Conservation (phyloP, 2,113 vertebrate genomes). For the Rhinoderma darwinii region DNA sequence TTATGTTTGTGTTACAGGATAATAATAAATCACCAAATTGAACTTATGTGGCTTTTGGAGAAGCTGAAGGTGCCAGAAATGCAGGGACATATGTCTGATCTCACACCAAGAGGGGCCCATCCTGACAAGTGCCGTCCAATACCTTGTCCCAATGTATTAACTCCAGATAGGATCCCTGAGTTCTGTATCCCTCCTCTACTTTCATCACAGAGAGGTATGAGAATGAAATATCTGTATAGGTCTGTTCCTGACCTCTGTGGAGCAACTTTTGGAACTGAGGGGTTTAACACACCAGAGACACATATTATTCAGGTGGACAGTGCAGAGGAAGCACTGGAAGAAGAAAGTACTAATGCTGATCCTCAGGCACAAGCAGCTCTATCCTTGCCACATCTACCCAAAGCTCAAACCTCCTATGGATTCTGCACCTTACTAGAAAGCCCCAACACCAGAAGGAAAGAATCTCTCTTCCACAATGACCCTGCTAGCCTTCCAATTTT, state of each 20-base stretch:
- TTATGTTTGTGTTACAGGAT: neutral
- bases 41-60: slow-evolving; percentile 52
- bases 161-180: slow-evolving; percentile 74
- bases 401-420: slow-evolving; percentile 83
- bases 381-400: slow-evolving; percentile 85
- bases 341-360: slow-evolving; percentile 84
- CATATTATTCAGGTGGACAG: slow-evolving; percentile 89
- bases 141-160: slow-evolving; percentile 72
- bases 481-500: slow-evolving; percentile 63
- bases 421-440: slow-evolving; percentile 89
- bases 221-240: slow-evolving; percentile 27
- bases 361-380: slow-evolving; percentile 87
- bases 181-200: slow-evolving; percentile 78
- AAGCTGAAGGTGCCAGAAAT: slow-evolving; percentile 38
- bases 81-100: slow-evolving; percentile 48
- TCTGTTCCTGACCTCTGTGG: slow-evolving; percentile 59
- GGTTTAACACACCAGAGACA: slow-evolving; percentile 42
- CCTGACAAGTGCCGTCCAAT: neutral
- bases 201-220: neutral
- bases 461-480: slow-evolving; percentile 86
- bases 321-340: slow-evolving; percentile 77
- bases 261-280: slow-evolving; percentile 19
- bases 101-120: slow-evolving; percentile 46
- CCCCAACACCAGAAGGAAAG: slow-evolving; percentile 87
- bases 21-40: neutral